A percentile compares a stretch with the other conserved stretches of the same genome.
These are phyloP conservation scores for Drosophila leontia DNA, from an alignment of 1,140 invertebrate genomes.

Conservation along the genomic window DNA sequence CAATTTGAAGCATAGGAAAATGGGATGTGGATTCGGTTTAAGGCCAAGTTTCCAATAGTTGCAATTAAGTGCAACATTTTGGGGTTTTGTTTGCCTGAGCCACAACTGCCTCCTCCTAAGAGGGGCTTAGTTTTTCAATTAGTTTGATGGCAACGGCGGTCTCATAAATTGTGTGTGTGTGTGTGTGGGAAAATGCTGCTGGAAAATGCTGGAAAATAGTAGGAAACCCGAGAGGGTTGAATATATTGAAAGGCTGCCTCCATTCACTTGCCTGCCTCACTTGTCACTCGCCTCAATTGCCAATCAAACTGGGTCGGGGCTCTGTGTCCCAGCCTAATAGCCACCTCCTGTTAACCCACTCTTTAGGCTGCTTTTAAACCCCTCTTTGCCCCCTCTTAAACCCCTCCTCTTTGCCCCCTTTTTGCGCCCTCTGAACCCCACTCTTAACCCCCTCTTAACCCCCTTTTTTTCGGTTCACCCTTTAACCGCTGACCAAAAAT, in stretches of 20 bases:
- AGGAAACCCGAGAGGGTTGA: not conserved
- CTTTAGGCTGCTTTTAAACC: too few relatives aligned
- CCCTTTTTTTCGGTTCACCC: not conserved
- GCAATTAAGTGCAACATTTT: conserved; percentile 78
- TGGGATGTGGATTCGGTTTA: conserved; percentile 13
- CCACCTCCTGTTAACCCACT: not conserved
- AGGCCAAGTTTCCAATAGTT: conserved; percentile 62
- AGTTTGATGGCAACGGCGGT: conserved; percentile 56
- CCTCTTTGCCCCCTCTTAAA: not conserved
- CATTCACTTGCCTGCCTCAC: conserved; percentile 19
- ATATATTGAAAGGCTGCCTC: conserved; percentile 13
- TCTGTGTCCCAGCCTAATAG: not conserved
- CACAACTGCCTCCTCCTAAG: conserved; percentile 5
- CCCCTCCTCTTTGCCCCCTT: not conserved
- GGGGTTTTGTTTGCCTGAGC: conserved; percentile 65
- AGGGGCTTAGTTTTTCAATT: conserved; percentile 75
- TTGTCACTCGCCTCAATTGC: conserved; percentile 41
- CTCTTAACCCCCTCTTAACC: not conserved
- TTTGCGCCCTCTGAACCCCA: not conserved
- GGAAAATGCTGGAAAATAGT: not conserved
- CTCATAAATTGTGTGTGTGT: conserved; percentile 43
- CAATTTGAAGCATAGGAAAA: conserved; percentile 9
- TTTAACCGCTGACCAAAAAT: not conserved
- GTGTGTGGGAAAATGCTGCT: not conserved
- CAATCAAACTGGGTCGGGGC: conserved; percentile 25